Evolutionary conservation across 1,140 invertebrate genomes (phyloP).

Genomic region (Oryctes rhinoceros): DNA sequence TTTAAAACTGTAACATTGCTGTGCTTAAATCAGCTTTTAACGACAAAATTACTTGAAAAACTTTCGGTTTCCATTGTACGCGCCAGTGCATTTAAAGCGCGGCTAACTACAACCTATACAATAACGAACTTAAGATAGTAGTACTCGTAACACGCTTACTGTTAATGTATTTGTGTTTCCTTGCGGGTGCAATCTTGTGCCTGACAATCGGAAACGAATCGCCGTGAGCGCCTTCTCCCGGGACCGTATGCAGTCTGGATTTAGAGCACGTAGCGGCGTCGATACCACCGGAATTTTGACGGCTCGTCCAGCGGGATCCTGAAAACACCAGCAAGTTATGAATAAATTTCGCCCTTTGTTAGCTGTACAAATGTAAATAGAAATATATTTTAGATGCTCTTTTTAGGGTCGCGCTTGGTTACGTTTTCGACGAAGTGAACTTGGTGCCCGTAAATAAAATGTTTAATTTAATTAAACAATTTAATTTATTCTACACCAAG

Average conservation of each 20-base stretch:
- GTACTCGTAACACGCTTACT: background rate
- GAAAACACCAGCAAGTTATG: background rate
- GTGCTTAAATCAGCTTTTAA: no score
- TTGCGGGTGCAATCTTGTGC: constrained; percentile 6
- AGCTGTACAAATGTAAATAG: no score
- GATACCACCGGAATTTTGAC: background rate
- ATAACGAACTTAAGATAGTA: background rate
- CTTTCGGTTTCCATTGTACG: no score
- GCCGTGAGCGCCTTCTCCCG: background rate
- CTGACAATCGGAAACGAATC: constrained; percentile 13
- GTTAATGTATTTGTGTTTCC: background rate
- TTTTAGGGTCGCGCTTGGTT: no score
- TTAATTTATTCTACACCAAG: no score
- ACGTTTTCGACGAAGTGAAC: no score
- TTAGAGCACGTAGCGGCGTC: background rate
- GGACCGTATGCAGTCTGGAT: background rate
- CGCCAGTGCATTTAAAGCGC: no score
- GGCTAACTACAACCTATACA: background rate
- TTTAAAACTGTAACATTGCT: no score
- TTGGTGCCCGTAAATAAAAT: no score
- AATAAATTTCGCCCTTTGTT: constrained; percentile 2
- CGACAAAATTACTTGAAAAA: no score
- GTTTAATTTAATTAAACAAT: no score
- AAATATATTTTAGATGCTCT: no score
- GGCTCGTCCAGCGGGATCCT: background rate